Conservation (phyloP, 2,113 vertebrate species). For the Chamaea fasciata region DNA sequence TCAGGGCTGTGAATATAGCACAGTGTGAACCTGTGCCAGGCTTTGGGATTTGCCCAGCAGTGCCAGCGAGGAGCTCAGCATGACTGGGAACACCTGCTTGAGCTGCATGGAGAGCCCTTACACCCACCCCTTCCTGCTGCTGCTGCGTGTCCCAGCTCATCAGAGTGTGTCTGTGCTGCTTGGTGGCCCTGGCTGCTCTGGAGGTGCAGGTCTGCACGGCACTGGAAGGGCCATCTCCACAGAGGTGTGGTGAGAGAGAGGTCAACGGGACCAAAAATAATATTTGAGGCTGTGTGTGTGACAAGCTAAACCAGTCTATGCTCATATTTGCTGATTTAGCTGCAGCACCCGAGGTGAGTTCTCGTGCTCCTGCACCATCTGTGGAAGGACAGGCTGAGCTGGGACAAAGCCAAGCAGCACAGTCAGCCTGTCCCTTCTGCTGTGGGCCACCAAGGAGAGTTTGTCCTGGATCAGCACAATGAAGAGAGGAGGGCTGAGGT, state of each 20-base stretch:
- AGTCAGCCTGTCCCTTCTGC: background rate
- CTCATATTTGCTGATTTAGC: background rate
- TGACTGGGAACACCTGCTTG: background rate
- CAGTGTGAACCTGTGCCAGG: background rate
- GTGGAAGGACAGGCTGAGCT: background rate
- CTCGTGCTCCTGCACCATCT: background rate
- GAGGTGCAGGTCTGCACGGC: background rate
- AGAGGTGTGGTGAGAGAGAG: background rate
- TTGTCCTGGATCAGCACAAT: background rate
- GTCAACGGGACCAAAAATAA: fast-evolving
- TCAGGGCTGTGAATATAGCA: background rate
- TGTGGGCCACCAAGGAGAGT: background rate
- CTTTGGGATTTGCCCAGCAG: background rate
- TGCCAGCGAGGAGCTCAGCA: background rate
- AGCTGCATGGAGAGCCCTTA: background rate
- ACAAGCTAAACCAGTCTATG: background rate
- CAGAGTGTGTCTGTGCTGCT: background rate
- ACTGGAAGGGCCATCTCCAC: background rate
- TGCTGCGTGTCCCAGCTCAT: background rate
- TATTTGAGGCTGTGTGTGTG: background rate
- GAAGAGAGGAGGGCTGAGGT: background rate
- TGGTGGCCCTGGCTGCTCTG: background rate
- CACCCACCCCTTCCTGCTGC: background rate
- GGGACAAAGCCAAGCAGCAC: background rate
- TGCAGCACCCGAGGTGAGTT: background rate